Percentiles rank a stretch among this genome's conserved stretches.
phyloP scores from a whole-genome alignment of 2,797 vertebrate genomes.

The Poeciliopsis turneri region DNA sequence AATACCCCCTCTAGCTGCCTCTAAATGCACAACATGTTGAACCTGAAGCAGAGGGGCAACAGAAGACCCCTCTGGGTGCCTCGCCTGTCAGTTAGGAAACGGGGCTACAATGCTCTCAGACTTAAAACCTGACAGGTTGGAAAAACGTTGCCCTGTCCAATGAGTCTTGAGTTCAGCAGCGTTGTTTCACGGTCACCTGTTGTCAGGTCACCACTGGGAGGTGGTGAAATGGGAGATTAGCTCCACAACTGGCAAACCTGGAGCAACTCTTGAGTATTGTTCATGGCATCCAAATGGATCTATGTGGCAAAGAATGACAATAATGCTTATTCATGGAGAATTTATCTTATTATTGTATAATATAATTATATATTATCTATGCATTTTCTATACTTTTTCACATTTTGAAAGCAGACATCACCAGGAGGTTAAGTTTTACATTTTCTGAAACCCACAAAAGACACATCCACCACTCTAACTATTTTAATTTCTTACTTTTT shows the following conservation, averaged over 20 bases:
- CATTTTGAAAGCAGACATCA: not conserved
- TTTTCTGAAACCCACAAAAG: not conserved
- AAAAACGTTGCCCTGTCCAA: not conserved
- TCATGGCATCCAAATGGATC: not conserved
- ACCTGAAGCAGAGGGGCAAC: not conserved
- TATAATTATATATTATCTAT: not conserved
- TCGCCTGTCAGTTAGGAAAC: not conserved
- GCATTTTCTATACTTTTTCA: not conserved
- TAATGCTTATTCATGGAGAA: not conserved
- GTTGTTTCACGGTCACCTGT: not conserved
- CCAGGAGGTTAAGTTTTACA: not conserved
- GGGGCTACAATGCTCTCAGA: not conserved
- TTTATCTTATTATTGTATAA: not conserved
- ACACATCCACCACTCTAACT: not conserved
- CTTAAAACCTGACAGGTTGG: not conserved
- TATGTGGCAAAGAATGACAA: not conserved
- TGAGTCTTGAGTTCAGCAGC: not conserved
- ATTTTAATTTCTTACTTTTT: not conserved
- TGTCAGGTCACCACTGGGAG: not conserved
- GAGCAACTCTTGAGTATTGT: not conserved
- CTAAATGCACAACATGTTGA: not conserved
- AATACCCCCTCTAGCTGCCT: conserved; percentile 5
- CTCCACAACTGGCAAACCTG: not conserved
- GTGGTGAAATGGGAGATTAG: not conserved
- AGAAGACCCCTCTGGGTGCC: not conserved